Base-by-base conservation (phyloP, 2,797 vertebrate species). In the Vireo griseus region DNA sequence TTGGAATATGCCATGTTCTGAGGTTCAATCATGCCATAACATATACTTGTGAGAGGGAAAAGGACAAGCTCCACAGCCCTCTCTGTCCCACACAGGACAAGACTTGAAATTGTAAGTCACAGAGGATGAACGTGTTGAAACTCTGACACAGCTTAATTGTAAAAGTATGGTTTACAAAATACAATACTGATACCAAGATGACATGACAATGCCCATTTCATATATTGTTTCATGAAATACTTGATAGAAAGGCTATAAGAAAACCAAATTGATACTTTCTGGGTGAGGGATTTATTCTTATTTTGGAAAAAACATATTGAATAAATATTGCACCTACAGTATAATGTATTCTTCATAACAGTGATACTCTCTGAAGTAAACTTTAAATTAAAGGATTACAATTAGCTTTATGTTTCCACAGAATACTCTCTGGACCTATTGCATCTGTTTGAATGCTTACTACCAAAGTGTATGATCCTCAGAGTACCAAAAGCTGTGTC, bases 11-110 rank as follows among this genome's bases (percentile, higher is more conserved):
- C 5, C 3, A 29, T 80, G 11, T 74, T 59, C 50, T 68, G 29
- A 63, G 18, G 2, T 31, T 40, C 0, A 1, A 0, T 57, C 4
- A 3, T 52, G 35, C 28, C 4, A 4, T 51, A 68, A 68, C 24
- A 69, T 25, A 37, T 2, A 39, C 4, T 14, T 67, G 4, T 29
- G 17, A 55, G 48, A 47, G 11, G 10, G 26, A 45, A 77, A 81
- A 77, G 48, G 37, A 67, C 13, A 67, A 81, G 22, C 3, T 55
- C 50, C 37, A 62, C 25, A 48, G 14, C 6, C 4, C 5, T 59
- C 17, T 20, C 20, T 58, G 11, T 45, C 14, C 21, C 47, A 54
- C 8, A 9, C 1, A 15, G 33, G 24, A 22, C 7, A 71, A 57
- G 37, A 33, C 5, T 62, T 73, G 7, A 74, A n/a, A 44, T 5